Evolutionary conservation across 1,140 invertebrate genomes (phyloP).

Genomic region (Caenorhabditis inopinata): DNA sequence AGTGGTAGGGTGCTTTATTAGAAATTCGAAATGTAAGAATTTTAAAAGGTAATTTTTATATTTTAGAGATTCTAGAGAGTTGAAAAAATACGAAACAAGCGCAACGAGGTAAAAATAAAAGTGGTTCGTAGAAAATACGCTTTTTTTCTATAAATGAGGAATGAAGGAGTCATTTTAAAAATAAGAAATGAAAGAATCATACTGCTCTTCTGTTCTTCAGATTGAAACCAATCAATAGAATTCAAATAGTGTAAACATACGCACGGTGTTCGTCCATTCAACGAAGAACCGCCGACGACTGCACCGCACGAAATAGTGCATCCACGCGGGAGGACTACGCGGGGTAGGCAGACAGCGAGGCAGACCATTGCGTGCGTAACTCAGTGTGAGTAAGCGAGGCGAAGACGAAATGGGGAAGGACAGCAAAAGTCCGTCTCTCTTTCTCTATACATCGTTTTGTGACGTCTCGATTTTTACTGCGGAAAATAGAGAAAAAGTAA

Average conservation of each 20-base stretch:
- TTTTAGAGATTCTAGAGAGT: too few species aligned
- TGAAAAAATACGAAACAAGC: too few species aligned
- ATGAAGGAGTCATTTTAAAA: too few species aligned
- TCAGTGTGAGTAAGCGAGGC: not conserved
- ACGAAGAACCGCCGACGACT: not conserved
- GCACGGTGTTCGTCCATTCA: constrained; percentile 12
- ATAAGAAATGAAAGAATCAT: too few species aligned
- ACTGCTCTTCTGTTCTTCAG: too few species aligned
- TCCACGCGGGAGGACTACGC: not conserved
- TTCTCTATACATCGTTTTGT: not conserved
- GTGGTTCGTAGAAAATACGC: too few species aligned
- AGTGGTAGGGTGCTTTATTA: too few species aligned
- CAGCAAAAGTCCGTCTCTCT: not conserved
- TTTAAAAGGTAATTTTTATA: too few species aligned
- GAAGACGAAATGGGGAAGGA: not conserved
- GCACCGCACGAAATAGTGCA: not conserved
- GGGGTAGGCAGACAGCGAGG: not conserved
- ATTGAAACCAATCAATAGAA: constrained; percentile 25
- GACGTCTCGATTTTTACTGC: not conserved
- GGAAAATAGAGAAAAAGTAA: not conserved
- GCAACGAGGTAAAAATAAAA: too few species aligned
- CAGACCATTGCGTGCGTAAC: not conserved
- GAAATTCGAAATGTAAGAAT: too few species aligned
- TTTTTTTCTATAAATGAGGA: too few species aligned
- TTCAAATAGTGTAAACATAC: constrained; percentile 31